These are phyloP conservation scores for Nematopogon swammerdamellus DNA, from an alignment of 2,888 invertebrate species.

Conservation along the genomic window DNA sequence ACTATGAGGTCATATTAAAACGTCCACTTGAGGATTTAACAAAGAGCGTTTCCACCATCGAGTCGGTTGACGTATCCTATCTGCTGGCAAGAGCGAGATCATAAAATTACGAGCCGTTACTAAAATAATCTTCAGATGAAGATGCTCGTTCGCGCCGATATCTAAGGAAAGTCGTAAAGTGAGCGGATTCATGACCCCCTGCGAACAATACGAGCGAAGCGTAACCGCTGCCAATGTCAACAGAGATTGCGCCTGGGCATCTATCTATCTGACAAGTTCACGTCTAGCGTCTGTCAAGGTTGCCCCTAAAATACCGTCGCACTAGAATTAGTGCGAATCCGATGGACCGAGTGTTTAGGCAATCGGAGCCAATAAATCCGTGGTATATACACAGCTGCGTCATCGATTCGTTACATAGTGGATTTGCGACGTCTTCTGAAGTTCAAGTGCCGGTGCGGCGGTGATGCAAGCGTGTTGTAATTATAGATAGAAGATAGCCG, in stretches of 20 bases:
- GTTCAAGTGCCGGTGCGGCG: background rate
- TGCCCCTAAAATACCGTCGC: background rate
- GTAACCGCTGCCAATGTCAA: background rate
- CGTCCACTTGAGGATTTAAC: background rate
- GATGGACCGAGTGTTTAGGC: background rate
- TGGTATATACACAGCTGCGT: background rate
- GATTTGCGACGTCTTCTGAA: background rate
- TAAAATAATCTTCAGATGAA: background rate
- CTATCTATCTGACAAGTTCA: background rate
- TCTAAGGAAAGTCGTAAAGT: background rate
- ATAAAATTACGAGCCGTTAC: too few relatives aligned
- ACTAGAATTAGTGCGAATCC: background rate
- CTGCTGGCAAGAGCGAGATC: background rate
- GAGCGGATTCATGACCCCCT: background rate
- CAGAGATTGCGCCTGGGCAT: background rate
- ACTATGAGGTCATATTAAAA: too few relatives aligned
- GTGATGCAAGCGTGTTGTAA: background rate
- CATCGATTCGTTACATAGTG: too few relatives aligned
- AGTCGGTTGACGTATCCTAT: background rate
- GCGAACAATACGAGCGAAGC: background rate
- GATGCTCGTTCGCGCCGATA: background rate
- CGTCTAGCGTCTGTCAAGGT: background rate
- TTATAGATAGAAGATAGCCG: background rate
- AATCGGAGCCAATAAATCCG: background rate
- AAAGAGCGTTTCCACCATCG: background rate